Evolutionary conservation across 2,888 invertebrate genomes (phyloP).

Genomic region (Cactoblastis cactorum): DNA sequence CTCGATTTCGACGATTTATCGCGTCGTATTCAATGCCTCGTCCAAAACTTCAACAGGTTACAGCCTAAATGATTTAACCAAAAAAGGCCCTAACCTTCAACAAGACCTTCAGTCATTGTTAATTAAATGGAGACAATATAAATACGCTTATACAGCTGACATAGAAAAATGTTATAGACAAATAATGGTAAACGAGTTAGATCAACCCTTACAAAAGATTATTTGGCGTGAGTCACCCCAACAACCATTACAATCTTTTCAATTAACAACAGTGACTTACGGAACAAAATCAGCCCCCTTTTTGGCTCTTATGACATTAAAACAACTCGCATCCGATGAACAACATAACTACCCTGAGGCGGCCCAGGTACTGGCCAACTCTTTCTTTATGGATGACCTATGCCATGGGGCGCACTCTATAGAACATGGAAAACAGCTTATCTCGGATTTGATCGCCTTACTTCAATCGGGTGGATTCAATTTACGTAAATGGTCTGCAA

Average conservation of each 20-base stretch:
- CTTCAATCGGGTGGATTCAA: conserved; percentile 13
- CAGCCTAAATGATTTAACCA: conserved; percentile 22
- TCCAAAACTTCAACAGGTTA: conserved; percentile 18
- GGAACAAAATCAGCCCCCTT: conserved; percentile 18
- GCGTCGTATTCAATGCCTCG: conserved; percentile 23
- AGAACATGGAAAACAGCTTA: conserved; percentile 8
- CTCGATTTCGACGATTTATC: conserved; percentile 17
- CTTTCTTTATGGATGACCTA: conserved; percentile 18
- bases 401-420: conserved; percentile 1
- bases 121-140: conserved; percentile 20
- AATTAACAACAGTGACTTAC: conserved; percentile 17
- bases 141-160: conserved; percentile 21
- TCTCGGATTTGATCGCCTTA: conserved; percentile 7
- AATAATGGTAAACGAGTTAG: background rate
- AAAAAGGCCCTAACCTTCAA: conserved; percentile 21
- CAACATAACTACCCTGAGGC: conserved; percentile 10
- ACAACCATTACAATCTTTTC: conserved; percentile 5
- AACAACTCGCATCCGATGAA: conserved; percentile 18
- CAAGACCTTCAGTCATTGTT: conserved; percentile 20
- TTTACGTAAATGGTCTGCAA: conserved; percentile 16
- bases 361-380: conserved; percentile 8
- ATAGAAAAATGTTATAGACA: conserved; percentile 21
- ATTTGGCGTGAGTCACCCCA: conserved; percentile 12
- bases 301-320: conserved; percentile 1
- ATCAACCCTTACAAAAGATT: conserved; percentile 21